Base-by-base conservation (phyloP, 2,888 invertebrate species). In the Andrena haemorrhoa region DNA sequence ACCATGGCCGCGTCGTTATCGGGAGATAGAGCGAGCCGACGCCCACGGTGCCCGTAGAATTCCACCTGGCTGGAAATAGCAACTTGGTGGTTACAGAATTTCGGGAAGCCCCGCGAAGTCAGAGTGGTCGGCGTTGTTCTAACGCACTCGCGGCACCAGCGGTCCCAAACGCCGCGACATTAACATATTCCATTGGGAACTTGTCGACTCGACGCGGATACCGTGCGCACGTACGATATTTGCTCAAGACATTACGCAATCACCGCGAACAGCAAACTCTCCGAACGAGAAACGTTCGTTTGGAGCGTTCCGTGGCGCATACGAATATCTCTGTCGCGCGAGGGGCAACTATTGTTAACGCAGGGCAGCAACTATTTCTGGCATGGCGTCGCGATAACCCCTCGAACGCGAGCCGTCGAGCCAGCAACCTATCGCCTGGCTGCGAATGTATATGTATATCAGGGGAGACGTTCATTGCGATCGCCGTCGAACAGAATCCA, bases 331-430 rank as follows among this genome's bases (percentile, higher is more conserved):
- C 0, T 20, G 29, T 10, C 10, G 20, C 41, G 31, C 31, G 31
- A 41, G 31, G 23, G 35, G 12, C 41, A 29, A 29, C 69, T 73
- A 75, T 82, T 82, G 72, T 75, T 53, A 56, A 60, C 31, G 58
- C 31, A 2, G 12, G 49, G 35, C 23, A 56, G 16, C 29, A 56
- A 79, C 60, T 79, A 76, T 80, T 71, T 73, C 35, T 76, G 65
- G 29, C 76, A 35, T 7, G 1, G 26, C 8, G 70, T 33, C 53
- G 65, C 76, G 74, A 81, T 81, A 77, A 83, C 51, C 81, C 23
- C 66, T 26, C n/a, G 26, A 5, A 65, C 35, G 23, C 12, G 23
- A 26, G 63, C n/a, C 63, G 66, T 58, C 73, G 20, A 2, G 4
- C n/a, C 31, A 8, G 12, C 20, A 33, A 35, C 23, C 23, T 33